A percentile compares a stretch with the other conserved stretches of the same genome.
Conservation (phyloP, 30 jellyfish, hydroid and myxozoan species). For the Cassiopea andromeda region DNA sequence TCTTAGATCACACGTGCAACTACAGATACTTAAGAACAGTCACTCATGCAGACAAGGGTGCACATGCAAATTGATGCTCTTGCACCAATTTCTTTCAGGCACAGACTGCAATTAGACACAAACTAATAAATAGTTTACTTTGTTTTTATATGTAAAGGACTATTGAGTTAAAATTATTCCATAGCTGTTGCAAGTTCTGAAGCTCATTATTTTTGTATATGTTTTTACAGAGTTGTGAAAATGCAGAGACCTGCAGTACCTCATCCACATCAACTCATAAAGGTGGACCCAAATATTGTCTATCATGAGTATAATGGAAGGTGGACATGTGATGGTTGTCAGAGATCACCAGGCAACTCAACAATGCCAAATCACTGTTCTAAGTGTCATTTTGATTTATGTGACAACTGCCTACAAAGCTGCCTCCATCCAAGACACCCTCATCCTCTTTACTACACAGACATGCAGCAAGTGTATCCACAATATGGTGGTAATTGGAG, state of each 20-base stretch:
- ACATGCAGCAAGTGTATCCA: slow-evolving; percentile 83
- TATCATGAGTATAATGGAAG: slow-evolving; percentile 77
- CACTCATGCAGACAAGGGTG: no score
- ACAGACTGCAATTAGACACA: no score
- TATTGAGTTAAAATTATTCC: no score
- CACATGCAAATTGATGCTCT: no score
- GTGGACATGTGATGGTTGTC: slow-evolving; percentile 95
- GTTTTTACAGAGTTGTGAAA: no score
- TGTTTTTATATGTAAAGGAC: no score
- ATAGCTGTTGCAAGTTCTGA: no score
- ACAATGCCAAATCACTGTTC: slow-evolving; percentile 83
- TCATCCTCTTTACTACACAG: slow-evolving; percentile 71
- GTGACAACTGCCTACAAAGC: slow-evolving; percentile 74
- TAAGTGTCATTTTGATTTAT: slow-evolving; percentile 72
- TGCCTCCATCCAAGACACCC: slow-evolving; percentile 79
- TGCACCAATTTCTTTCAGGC: no score
- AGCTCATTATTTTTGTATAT: no score
- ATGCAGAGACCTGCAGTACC: not conserved
- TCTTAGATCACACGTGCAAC: no score
- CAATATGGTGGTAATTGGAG: slow-evolving; percentile 86
- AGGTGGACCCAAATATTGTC: slow-evolving; percentile 80
- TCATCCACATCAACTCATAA: slow-evolving; percentile 74
- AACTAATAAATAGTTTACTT: no score
- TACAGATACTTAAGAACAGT: no score
- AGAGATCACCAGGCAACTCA: slow-evolving; percentile 33